phyloP scores from a whole-genome alignment of 2,797 vertebrate species.

The Ctenopoma multispine region DNA sequence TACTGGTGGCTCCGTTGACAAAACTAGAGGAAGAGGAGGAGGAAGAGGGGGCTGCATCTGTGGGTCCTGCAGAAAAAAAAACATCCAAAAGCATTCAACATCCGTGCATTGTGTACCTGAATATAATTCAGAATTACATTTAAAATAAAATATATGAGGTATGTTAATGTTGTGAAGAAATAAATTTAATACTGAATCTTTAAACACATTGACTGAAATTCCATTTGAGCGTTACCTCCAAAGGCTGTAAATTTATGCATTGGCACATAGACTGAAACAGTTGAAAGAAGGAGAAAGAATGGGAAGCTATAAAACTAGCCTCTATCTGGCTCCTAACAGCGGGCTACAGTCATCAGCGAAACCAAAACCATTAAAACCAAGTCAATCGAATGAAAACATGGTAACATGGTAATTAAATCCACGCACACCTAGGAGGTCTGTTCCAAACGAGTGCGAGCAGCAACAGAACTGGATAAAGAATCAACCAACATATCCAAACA shows the following conservation, averaged over 20 bases:
- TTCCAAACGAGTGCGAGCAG: slow-evolving; percentile 8
- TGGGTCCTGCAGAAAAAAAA: slow-evolving; percentile 86
- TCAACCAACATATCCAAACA: not conserved
- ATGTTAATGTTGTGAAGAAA: not conserved
- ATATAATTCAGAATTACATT: not conserved
- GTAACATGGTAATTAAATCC: slow-evolving; percentile 12
- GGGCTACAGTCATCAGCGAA: slow-evolving; percentile 28
- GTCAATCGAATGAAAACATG: slow-evolving; percentile 41
- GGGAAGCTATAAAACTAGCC: slow-evolving; percentile 5
- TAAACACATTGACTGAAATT: not conserved
- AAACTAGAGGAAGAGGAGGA: slow-evolving; percentile 94
- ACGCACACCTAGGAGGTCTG: slow-evolving; percentile 12
- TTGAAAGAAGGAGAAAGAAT: slow-evolving; percentile 2
- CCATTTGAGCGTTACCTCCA: not conserved
- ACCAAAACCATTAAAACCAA: slow-evolving; percentile 43
- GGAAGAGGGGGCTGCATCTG: slow-evolving; percentile 90
- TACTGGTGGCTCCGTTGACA: slow-evolving; percentile 97
- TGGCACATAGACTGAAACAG: not conserved
- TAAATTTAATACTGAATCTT: not conserved
- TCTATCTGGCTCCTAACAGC: slow-evolving; percentile 15
- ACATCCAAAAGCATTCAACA: slow-evolving; percentile 4
- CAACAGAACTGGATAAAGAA: slow-evolving; percentile 20
- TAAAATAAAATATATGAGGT: not conserved
- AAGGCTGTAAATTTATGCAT: not conserved
- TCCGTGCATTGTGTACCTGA: not conserved